These are phyloP conservation scores for Zaprionus gabonicus DNA, from an alignment of 1,140 invertebrate species.

Conservation along the genomic window DNA sequence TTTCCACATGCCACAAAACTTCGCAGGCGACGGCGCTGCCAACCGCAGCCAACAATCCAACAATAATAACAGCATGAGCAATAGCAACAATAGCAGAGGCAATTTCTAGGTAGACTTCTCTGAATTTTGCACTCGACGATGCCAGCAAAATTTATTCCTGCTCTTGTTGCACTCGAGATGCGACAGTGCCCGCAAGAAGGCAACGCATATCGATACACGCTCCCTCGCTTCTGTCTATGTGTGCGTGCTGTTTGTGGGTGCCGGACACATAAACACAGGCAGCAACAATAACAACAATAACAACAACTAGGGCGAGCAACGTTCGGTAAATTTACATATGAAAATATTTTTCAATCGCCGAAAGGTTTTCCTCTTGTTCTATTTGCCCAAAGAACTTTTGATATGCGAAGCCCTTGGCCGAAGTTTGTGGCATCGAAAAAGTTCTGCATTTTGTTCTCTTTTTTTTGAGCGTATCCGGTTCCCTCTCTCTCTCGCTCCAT, in stretches of 20 bases:
- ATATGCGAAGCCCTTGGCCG: slow-evolving; percentile 44
- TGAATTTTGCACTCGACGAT: slow-evolving; percentile 41
- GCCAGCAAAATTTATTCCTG: slow-evolving; percentile 38
- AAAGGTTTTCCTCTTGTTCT: slow-evolving; percentile 48
- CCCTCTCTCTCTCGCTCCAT: no score
- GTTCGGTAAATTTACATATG: slow-evolving; percentile 66
- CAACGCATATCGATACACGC: slow-evolving; percentile 58
- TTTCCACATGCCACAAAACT: slow-evolving; percentile 79
- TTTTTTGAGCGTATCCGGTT: neutral
- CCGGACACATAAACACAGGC: slow-evolving; percentile 39
- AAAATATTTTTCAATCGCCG: slow-evolving; percentile 76
- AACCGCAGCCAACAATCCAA: slow-evolving; percentile 44
- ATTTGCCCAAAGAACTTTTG: slow-evolving; percentile 50
- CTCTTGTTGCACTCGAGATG: slow-evolving; percentile 72
- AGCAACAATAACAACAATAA: slow-evolving; percentile 49
- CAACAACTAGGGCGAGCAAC: slow-evolving; percentile 23
- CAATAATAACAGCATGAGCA: slow-evolving; percentile 47
- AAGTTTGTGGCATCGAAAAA: slow-evolving; percentile 51
- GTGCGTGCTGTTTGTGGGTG: slow-evolving; percentile 8
- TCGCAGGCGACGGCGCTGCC: slow-evolving; percentile 51
- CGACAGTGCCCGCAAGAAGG: slow-evolving; percentile 52
- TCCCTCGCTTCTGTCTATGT: neutral
- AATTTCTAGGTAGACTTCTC: slow-evolving; percentile 45
- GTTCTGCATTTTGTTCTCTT: slow-evolving; percentile 42
- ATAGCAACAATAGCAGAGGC: slow-evolving; percentile 1